Evolutionary conservation across 2,113 vertebrate genomes (phyloP), one percentile per base, ranked within the genome.

Genomic region (Gymnocephalus cernua): DNA sequence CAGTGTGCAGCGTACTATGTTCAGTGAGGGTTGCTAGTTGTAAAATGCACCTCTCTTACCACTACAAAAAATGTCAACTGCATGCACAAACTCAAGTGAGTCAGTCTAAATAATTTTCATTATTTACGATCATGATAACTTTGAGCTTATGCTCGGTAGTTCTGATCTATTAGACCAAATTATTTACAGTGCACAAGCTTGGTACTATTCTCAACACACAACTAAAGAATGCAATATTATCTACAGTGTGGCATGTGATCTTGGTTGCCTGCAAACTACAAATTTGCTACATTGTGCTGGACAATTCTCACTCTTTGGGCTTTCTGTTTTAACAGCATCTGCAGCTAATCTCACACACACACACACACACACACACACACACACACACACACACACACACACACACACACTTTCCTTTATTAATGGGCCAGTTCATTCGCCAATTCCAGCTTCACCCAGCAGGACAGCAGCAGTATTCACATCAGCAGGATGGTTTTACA

Each of bases 321-420:
- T 77, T 47, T 57, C 63, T 56, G 14, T 18, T 64, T 63, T 29
- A 38, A 67, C 59, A 64, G 54, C 27, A 65, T 77, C 16, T 83
- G 10, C 38, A 41, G 38, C 38, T 41, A 10, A 41, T 41, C 3
- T 6, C 6, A 35, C 32, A 35, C 32, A 35, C 32, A 32, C n/a
- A n/a, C n/a, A n/a, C n/a, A n/a, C 6, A 41, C 0, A 38, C 8
- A 9, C 35, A 8, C 35, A 35, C 35, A 35, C 35, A 35, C 6
- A 41, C 0, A 38, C 8, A 9, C 35, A 8, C 35, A 35, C 35
- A 35, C 35, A 35, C 6, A 35, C 6, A 41, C 0, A 38, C 8
- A 9, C 35, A 8, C 35, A 35, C 35, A 35, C 35, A 35, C 6
- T 35, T 35, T 35, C 8, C 9, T 38, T 38, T 38, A 58, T 45